phyloP scores from a whole-genome alignment of 1,140 invertebrate genomes.

The Eupristina koningsbergeri region DNA sequence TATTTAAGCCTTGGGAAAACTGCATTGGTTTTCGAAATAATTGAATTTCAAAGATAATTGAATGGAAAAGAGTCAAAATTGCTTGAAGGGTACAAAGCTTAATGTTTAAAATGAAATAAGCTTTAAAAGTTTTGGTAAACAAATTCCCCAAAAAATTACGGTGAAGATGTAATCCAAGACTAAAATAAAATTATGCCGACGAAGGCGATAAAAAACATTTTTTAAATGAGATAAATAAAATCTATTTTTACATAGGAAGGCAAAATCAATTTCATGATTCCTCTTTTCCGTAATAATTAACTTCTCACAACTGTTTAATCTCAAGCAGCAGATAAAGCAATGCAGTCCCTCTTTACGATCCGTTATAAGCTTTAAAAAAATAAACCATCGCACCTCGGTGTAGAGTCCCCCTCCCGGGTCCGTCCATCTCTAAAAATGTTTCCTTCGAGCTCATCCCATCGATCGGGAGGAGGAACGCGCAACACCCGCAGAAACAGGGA shows the following conservation, averaged over 20 bases:
- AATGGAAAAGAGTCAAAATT: no score
- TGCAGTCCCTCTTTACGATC: constrained; percentile 7
- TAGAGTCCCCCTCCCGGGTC: neutral
- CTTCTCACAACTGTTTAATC: constrained; percentile 29
- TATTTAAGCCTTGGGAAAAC: no score
- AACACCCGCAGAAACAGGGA: constrained; percentile 9
- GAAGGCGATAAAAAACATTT: neutral
- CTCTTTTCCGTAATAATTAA: constrained; percentile 38
- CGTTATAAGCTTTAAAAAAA: constrained; percentile 19
- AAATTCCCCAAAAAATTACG: no score
- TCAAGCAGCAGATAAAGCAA: constrained; percentile 27
- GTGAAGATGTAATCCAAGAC: neutral
- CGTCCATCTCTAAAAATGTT: constrained; percentile 24
- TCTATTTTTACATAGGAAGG: neutral
- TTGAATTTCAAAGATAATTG: no score
- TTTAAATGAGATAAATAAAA: constrained; percentile 9
- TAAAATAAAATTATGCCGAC: neutral
- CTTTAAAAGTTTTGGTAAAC: no score
- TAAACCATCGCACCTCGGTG: neutral
- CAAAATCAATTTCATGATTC: neutral
- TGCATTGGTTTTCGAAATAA: no score
- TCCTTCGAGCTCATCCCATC: neutral
- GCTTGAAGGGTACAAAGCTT: no score
- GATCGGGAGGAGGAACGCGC: neutral
- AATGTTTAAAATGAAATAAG: no score